These are phyloP conservation scores for Harpagifer antarcticus DNA, from an alignment of 2,797 vertebrate species.

Conservation along the genomic window DNA sequence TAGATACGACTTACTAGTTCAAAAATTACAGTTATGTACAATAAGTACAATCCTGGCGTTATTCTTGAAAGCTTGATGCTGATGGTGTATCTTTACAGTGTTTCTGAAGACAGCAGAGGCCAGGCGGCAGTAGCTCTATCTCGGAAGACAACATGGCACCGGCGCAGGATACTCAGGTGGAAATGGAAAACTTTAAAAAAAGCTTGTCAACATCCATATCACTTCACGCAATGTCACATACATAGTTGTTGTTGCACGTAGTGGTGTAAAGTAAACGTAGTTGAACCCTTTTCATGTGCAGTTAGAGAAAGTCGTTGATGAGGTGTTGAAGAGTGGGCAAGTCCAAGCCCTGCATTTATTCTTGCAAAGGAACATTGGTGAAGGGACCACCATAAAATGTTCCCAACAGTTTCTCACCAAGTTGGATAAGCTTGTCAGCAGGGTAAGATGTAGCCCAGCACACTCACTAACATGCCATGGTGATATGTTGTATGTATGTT, in stretches of 20 bases:
- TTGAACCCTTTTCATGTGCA: slow-evolving; percentile 47
- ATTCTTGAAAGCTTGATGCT: background rate
- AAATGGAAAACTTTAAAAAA: background rate
- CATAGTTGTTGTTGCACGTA: background rate
- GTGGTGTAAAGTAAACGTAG: background rate
- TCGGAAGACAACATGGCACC: slow-evolving; percentile 59
- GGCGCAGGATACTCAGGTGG: slow-evolving; percentile 67
- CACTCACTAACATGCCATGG: background rate
- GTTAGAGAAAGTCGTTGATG: slow-evolving; percentile 90
- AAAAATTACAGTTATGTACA: background rate
- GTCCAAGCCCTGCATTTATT: slow-evolving; percentile 83
- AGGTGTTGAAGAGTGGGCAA: slow-evolving; percentile 84
- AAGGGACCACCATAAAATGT: slow-evolving; percentile 84
- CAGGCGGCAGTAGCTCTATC: background rate
- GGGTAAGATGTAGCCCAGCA: slow-evolving; percentile 79
- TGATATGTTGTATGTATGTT: background rate
- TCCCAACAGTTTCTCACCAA: slow-evolving; percentile 91
- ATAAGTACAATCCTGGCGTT: background rate
- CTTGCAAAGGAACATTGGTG: slow-evolving; percentile 79
- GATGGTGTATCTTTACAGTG: background rate
- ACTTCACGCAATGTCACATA: background rate
- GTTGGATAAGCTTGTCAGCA: slow-evolving; percentile 89
- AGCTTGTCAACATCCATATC: background rate
- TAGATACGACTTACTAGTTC: background rate
- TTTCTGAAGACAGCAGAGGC: slow-evolving; percentile 9